A percentile compares a stretch with the other conserved stretches of the same genome.
These are phyloP conservation scores for Strigamia crassipes DNA, from an alignment of 2,888 invertebrate species.

Conservation along the genomic window DNA sequence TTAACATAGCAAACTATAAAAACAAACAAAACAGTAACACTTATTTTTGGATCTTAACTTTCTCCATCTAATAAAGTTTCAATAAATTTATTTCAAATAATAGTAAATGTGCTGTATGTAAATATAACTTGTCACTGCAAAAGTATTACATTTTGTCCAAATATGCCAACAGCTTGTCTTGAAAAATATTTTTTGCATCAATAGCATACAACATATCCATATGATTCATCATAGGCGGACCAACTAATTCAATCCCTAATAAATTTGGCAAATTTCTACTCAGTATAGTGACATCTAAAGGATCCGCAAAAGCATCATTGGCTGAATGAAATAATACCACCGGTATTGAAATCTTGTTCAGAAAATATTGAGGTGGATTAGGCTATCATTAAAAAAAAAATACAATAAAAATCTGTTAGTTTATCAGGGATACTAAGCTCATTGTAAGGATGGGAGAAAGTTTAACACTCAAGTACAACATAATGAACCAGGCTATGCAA, in stretches of 20 bases:
- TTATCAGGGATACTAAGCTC: too few relatives aligned
- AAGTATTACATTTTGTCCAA: background rate
- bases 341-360: background rate
- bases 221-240: background rate
- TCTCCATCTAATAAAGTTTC: too few relatives aligned
- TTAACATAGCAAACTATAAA: too few relatives aligned
- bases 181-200: constrained; percentile 18
- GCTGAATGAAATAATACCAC: background rate
- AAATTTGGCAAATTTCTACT: background rate
- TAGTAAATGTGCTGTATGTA: too few relatives aligned
- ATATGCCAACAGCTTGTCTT: background rate
- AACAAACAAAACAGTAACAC: too few relatives aligned
- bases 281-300: background rate
- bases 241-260: background rate
- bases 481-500: too few relatives aligned
- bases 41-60: too few relatives aligned
- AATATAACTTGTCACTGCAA: too few relatives aligned
- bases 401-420: too few relatives aligned
- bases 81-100: too few relatives aligned
- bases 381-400: background rate
- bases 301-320: background rate
- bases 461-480: too few relatives aligned
- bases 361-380: background rate
- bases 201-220: background rate
- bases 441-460: too few relatives aligned